Base-by-base conservation (phyloP, 2,888 invertebrate genomes). In the Laspeyria flexula region DNA sequence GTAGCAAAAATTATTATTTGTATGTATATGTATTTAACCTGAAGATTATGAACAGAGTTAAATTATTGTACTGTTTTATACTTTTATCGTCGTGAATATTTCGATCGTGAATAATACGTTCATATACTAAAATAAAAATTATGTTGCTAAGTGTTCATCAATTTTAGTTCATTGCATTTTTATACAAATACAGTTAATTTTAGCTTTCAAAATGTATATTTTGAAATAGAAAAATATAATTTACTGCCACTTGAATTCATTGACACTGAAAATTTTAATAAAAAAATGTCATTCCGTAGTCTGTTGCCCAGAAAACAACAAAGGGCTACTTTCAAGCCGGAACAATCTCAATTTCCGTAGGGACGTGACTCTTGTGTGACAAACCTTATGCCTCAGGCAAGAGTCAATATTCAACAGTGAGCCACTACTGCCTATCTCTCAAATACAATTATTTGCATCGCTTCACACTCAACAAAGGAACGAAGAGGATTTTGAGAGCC, bases 331-430 rank as follows among this genome's bases (percentile, higher is more conserved):
- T 43, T 39, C 25, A 25, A 43, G 37, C 37, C 40, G 50, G 44
- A 43, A 44, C 29, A 21, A 16, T 39, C 43, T 43, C 34, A 50
- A 50, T 50, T 43, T 50, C 49, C 49, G 49, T 43, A 50, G 49
- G 49, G 44, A 35, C 33, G 13, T 12, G 13, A 9, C 15, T 23
- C 13, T 35, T 34, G 41, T 23, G 5, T 39, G 21, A 43, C 31
- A 29, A 16, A 39, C 34, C 15, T 23, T 37, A n/a, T 16, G 10
- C 37, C 13, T 1, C 10, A 6, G 27, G 38, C 38, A 12, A 21
- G 5, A 11, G 21, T 37, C 12, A 37, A 37, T 12, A 23, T n/a
- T 25, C 3, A 25, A 25, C 25, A 25, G 25, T 25, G 7, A 25
- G 7, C 3, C 3, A 7, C 25, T 25, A 7, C 1, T 7, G 7